Base-by-base conservation (phyloP, 2,113 vertebrate genomes). In the Labrus mixtus region DNA sequence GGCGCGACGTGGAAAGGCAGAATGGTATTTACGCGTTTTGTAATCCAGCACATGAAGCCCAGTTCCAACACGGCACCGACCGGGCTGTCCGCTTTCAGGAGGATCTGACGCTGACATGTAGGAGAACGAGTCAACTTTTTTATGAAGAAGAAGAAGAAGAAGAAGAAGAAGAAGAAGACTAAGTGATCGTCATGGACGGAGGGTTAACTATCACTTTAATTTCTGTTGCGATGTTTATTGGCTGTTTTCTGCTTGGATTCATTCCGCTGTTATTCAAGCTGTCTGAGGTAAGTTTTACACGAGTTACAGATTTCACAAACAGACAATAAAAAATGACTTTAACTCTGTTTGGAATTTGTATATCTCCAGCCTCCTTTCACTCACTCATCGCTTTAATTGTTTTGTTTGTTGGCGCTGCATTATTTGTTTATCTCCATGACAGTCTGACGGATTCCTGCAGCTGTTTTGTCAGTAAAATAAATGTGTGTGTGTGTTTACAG, bases 151-250 rank as follows among this genome's bases (percentile, higher is more conserved):
- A 33, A 33, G 29, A 48, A 17, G 46, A 48, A 17, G 46, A 17
- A 48, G 16, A 19, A 16, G 29, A 48, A 17, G 46, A 48, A 17
- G 46, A 17, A 48, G 16, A 19, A 16, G 45, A 50, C 43, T 2
- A 25, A 45, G 8, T 8, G 16, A 39, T 25, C 68, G 80, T 43
- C 72, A 96, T 96, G 95, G 95, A 96, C 69, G 95, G 92, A 2
- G 94, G 90, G 0, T 8, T 93, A 36, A 83, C 79, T 50, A 84
- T 96, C 53, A 85, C 94, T 81, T 83, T 94, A 8, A 88, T 95
- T 46, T 95, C 94, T 10, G 80, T 90, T 4, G 94, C 90, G 17
- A 95, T 95, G 95, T 95, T 96, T 82, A 25, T 94, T 6, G 95
- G 95, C 6, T 94, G 91, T 69, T 94, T 94, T 71, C 3, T 94